Evolutionary conservation across 35 echinoderm and acorn worm species (phyloP), one percentile per base, ranked within the genome.

Genomic region (Apostichopus japonicus): DNA sequence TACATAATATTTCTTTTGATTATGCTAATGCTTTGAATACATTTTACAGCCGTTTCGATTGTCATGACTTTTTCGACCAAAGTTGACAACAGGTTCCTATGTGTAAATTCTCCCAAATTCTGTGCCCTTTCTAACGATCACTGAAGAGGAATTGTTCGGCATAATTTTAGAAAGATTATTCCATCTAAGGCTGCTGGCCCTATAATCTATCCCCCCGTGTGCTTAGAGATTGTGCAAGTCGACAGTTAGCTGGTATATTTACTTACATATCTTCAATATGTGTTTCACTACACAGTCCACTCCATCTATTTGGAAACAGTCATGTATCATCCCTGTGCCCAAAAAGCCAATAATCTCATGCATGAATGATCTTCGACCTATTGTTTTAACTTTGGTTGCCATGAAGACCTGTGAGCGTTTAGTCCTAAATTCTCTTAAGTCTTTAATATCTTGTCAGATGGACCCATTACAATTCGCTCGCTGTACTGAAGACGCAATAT

Each of bases 321-420:
- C 25, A 25, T 25, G 25, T 25, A 25, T 92, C 10, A 78, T 90
- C 33, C 88, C 62, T 53, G 21, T 90, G 11, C 25, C 88, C 33
- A 10, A 72, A 90, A 27, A 90, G 63, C 15, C 21, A 52, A 24
- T 17, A 23, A 56, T 81, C 16, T 16, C 33, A 9, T 81, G 77
- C 22, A 81, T 82, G 90, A 92, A 90, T 53, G 70, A 90, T 77
- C 33, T 90, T 16, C 44, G 67, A 5, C 67, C 88, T 17, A 56
- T 90, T 19, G 88, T 70, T 10, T 23, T 90, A 5, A 77, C 88
- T 6, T 90, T 11, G 51, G 67, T 81, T 92, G 76, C n/a, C 33
- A 92, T 92, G 90, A 92, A 92, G 44, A 61, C 14, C 4, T 92
- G 90, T 80, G 90, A 92, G 57, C 71, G 90, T 11, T 16, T 92